Conservation (phyloP, 1,140 invertebrate species). For the Limonius californicus region DNA sequence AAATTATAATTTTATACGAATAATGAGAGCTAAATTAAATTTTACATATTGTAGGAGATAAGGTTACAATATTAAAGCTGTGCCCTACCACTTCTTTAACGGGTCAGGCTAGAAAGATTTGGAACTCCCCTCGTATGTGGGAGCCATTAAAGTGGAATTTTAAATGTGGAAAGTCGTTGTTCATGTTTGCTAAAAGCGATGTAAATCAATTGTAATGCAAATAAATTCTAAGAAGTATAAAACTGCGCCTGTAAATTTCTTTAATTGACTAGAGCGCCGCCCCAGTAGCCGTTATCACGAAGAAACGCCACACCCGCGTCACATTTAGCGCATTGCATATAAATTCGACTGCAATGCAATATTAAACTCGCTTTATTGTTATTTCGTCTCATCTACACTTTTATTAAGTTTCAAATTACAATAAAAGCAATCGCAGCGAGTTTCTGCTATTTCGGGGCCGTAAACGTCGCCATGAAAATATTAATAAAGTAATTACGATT, state of each 20-base stretch:
- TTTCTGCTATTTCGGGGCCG: not conserved
- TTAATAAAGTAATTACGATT: slow-evolving; percentile 11
- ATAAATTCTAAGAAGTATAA: slow-evolving; percentile 12
- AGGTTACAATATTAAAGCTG: too few species aligned
- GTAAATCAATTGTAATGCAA: slow-evolving; percentile 12
- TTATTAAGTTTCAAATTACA: slow-evolving; percentile 14
- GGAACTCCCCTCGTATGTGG: too few species aligned
- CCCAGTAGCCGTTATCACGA: slow-evolving; percentile 11
- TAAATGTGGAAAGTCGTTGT: too few species aligned
- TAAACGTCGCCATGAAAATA: not conserved
- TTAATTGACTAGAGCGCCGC: slow-evolving; percentile 12
- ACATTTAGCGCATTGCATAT: slow-evolving; percentile 13
- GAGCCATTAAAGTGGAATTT: too few species aligned
- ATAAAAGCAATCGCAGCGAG: slow-evolving; percentile 3
- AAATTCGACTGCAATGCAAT: slow-evolving; percentile 14
- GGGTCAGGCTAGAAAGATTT: too few species aligned
- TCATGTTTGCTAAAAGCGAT: not conserved
- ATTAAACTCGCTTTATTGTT: slow-evolving; percentile 11
- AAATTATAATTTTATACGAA: too few species aligned
- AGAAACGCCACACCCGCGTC: slow-evolving; percentile 12
- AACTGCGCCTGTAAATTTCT: slow-evolving; percentile 13
- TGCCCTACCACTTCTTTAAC: too few species aligned
- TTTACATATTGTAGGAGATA: too few species aligned
- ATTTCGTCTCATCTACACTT: slow-evolving; percentile 9
- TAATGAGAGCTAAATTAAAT: too few species aligned